Evolutionary conservation across 1,140 invertebrate species (phyloP), one percentile per base, ranked within the genome.

Genomic region (Halotydeus destructor): DNA sequence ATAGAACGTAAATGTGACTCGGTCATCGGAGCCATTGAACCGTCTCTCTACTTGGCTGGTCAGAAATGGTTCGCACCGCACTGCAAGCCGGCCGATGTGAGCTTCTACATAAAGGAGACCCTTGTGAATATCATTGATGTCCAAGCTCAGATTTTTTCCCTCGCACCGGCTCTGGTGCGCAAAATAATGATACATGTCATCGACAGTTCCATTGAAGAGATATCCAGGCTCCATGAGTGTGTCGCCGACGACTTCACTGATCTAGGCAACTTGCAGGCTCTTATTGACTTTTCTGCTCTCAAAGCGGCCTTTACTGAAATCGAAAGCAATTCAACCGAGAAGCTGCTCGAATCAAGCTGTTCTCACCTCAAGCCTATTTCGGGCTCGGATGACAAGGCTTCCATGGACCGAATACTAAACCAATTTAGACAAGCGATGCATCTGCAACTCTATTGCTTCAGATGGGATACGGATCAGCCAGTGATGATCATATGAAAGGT

Each of bases 1-100:
- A 67, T 91, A 34, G 86, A 94, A 59, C 74, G 80, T 49, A 89
- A 91, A 57, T 77, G 79, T 36, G 85, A 93, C 63, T 83, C 84
- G 3, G 62, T 91, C 0, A 78, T 91, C 19, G 85, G 85, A 16
- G 82, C 78, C 12, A 86, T 96, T 47, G 86, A 94, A 61, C 80
- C 81, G 2, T 84, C 78, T 31, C 93, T 96, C 85, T 91, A 89
- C 60, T 30, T 40, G 12, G 31, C 42, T 8, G 46, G 27, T 9
- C 24, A 25, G n/a, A 34, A 47, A 24, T 48, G 45, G 38, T 36
- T 23, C 23, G 16, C 28, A 11, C 16, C n/a, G 5, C n/a, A 21
- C 1, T 16, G 12, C 11, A 49, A 31, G 42, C 47, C 47, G 5
- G 26, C 26, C 3, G 79, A 83, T 55, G 70, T 89, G 1, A 63